These are phyloP conservation scores for Plusia festucae DNA, from an alignment of 2,888 invertebrate genomes.

Conservation along the genomic window DNA sequence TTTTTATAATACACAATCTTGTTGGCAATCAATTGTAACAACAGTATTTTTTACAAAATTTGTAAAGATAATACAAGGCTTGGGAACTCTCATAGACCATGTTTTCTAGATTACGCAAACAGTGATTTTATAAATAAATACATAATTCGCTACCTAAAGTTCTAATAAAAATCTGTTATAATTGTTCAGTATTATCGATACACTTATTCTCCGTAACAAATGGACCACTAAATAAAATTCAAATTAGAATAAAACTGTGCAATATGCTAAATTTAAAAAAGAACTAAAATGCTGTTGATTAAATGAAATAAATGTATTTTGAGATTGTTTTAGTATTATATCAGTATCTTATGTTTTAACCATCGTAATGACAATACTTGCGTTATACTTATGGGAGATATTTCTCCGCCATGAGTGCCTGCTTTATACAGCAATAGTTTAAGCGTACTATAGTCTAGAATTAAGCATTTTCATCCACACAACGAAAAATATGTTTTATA, in stretches of 20 bases:
- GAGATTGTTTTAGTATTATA: slow-evolving; percentile 63
- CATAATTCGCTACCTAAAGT: not conserved
- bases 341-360: slow-evolving; percentile 54
- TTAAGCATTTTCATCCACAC: slow-evolving; percentile 58
- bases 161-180: not conserved
- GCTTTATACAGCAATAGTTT: slow-evolving; percentile 68
- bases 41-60: too few species aligned
- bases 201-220: not conserved
- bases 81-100: not conserved
- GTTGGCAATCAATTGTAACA: not conserved
- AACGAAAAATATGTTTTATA: slow-evolving; percentile 58
- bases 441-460: slow-evolving; percentile 51
- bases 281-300: slow-evolving; percentile 28
- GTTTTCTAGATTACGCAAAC: not conserved
- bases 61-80: too few species aligned
- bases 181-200: not conserved
- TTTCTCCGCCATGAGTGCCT: slow-evolving; percentile 80
- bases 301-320: slow-evolving; percentile 52
- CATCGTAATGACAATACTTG: slow-evolving; percentile 20
- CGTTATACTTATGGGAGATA: slow-evolving; percentile 45
- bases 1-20: not conserved
- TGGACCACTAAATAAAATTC: not conserved
- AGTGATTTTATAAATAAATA: not conserved
- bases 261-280: slow-evolving; percentile 22
- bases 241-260: slow-evolving; percentile 22